A percentile compares a stretch with the other conserved stretches of the same genome.
Evolutionary conservation across 1,140 invertebrate species (phyloP).

Genomic region (Scaptomyza hsui): DNA sequence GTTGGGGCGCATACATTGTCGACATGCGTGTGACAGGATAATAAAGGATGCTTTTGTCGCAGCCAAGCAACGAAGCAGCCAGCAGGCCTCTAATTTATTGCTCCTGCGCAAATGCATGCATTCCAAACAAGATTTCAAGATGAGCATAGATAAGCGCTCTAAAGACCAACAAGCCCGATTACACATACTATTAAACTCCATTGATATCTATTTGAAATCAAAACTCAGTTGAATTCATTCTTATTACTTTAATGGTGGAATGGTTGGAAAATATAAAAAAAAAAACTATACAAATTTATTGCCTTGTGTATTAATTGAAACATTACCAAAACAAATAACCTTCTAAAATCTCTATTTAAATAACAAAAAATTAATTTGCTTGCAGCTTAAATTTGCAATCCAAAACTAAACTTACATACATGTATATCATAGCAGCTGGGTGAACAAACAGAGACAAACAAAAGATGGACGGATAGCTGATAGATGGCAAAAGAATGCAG

Average conservation of each 20-base stretch:
- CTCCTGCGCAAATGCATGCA: constrained; percentile 10
- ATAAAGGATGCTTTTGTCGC: constrained; percentile 57
- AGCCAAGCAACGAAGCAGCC: constrained; percentile 5
- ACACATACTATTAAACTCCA: too few species aligned
- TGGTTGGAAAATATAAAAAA: too few species aligned
- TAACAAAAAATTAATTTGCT: too few species aligned
- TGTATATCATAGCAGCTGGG: neutral
- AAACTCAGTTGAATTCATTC: neutral
- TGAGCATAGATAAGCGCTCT: neutral
- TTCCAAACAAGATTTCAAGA: constrained; percentile 10
- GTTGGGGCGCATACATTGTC: constrained; percentile 36
- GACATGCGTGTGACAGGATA: constrained; percentile 62
- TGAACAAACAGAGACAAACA: too few species aligned
- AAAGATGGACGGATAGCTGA: neutral
- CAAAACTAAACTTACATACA: neutral
- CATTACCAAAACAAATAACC: too few species aligned
- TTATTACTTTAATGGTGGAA: neutral
- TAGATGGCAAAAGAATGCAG: constrained; percentile 1
- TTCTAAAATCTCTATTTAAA: too few species aligned
- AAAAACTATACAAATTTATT: too few species aligned
- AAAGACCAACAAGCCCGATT: neutral
- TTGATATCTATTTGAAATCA: neutral
- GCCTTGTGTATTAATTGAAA: too few species aligned
- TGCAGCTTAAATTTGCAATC: too few species aligned
- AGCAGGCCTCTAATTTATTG: constrained; percentile 25